phyloP scores from a whole-genome alignment of 2,888 invertebrate genomes.

The Drosophila prostipennis region DNA sequence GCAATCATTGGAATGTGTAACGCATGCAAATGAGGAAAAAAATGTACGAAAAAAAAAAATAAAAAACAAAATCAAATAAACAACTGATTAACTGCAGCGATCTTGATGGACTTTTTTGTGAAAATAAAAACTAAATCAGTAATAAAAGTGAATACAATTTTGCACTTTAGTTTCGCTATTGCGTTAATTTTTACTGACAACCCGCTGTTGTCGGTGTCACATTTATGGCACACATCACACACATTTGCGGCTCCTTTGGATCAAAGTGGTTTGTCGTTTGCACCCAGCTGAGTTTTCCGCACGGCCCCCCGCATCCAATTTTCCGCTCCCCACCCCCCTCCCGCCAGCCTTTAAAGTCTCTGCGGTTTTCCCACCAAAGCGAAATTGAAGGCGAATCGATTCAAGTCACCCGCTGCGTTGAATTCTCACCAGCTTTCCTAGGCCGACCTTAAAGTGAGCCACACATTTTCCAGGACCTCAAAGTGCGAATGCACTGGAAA shows the following conservation, averaged over 20 bases:
- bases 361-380: conserved; percentile 10
- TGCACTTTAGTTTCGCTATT: background rate
- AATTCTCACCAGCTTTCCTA: conserved; percentile 13
- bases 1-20: conserved; percentile 9
- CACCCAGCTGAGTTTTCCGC: conserved; percentile 16
- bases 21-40: conserved; percentile 15
- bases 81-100: background rate
- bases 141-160: background rate
- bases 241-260: conserved; percentile 7
- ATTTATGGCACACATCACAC: conserved; percentile 7
- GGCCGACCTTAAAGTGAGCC: conserved; percentile 13
- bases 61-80: background rate
- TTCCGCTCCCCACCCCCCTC: background rate
- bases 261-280: conserved; percentile 28
- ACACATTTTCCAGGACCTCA: conserved; percentile 15
- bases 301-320: background rate
- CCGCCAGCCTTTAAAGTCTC: background rate
- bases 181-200: conserved; percentile 6
- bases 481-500: background rate
- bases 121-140: background rate
- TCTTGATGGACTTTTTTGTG: background rate
- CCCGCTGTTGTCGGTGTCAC: conserved; percentile 11
- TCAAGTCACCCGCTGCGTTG: conserved; percentile 20
- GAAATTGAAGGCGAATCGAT: conserved; percentile 25
- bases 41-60: no score